phyloP scores from a whole-genome alignment of 2,113 vertebrate species.

The Dasyurus viverrinus region DNA sequence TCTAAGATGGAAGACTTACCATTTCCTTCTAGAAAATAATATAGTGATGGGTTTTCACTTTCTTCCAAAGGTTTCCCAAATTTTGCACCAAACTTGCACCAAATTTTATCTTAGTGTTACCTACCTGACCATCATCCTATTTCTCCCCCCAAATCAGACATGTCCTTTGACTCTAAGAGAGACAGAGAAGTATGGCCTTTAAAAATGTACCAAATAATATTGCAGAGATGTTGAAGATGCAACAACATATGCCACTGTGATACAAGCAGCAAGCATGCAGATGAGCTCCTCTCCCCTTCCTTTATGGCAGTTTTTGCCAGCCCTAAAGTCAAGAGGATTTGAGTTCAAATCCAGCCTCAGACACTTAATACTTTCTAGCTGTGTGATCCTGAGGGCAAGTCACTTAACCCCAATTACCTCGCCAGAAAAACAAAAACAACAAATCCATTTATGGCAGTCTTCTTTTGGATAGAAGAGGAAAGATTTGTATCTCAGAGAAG shows the following conservation, averaged over 20 bases:
- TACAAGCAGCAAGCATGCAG: background rate
- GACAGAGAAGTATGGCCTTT: background rate
- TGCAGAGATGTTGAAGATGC: background rate
- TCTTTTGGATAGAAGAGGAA: background rate
- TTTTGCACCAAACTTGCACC: background rate
- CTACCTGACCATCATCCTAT: background rate
- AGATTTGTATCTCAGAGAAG: background rate
- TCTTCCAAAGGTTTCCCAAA: background rate
- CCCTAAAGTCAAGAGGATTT: too few relatives aligned
- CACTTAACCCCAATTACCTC: too few relatives aligned
- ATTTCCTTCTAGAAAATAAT: constrained; percentile 15
- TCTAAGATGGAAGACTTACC: constrained; percentile 58
- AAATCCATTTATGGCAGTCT: background rate
- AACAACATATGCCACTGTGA: background rate
- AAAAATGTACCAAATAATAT: background rate
- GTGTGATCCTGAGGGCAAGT: too few relatives aligned
- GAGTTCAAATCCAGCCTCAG: too few relatives aligned
- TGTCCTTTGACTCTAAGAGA: background rate
- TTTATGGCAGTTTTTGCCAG: background rate
- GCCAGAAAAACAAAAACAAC: too few relatives aligned
- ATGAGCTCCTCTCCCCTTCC: background rate
- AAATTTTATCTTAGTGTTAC: background rate
- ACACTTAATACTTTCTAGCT: too few relatives aligned
- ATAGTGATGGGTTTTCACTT: background rate
- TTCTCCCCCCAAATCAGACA: background rate